Evolutionary conservation across 2,888 invertebrate genomes (phyloP).

Genomic region (Hoplodrina blanda): DNA sequence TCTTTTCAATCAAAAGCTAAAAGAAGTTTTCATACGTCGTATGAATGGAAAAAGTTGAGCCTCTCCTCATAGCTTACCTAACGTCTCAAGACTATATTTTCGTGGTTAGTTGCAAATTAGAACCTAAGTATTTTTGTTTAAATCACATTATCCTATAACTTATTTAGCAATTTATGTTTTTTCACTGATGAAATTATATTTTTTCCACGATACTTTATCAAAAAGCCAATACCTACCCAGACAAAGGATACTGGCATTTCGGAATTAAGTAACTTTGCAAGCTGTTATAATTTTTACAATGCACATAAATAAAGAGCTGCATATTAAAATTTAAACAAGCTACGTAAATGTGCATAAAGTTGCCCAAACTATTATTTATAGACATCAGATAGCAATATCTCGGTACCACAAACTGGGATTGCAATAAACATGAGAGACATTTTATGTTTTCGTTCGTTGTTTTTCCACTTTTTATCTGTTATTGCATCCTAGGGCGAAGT

Average conservation of each 20-base stretch:
- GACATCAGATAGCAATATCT: slow-evolving; percentile 81
- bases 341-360: slow-evolving; percentile 77
- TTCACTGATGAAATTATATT: not conserved
- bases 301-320: slow-evolving; percentile 66
- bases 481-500: slow-evolving; percentile 79
- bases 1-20: slow-evolving; percentile 15
- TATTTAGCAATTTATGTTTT: not conserved
- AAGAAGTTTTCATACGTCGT: not conserved
- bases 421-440: slow-evolving; percentile 80
- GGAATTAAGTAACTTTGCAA: slow-evolving; percentile 9
- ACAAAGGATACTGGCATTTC: not conserved
- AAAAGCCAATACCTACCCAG: slow-evolving; percentile 2
- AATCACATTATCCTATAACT: not conserved
- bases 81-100: not conserved
- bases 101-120: not conserved
- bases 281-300: slow-evolving; percentile 53
- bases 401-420: slow-evolving; percentile 74
- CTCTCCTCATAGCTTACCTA: not conserved
- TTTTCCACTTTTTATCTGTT: slow-evolving; percentile 84
- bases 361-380: slow-evolving; percentile 80
- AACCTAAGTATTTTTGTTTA: not conserved
- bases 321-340: slow-evolving; percentile 65
- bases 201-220: not conserved
- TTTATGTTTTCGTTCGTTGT: slow-evolving; percentile 76
- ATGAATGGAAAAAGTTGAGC: slow-evolving; percentile 9